Base-by-base conservation (phyloP, 2,113 vertebrate genomes). In the Megaleporinus macrocephalus region DNA sequence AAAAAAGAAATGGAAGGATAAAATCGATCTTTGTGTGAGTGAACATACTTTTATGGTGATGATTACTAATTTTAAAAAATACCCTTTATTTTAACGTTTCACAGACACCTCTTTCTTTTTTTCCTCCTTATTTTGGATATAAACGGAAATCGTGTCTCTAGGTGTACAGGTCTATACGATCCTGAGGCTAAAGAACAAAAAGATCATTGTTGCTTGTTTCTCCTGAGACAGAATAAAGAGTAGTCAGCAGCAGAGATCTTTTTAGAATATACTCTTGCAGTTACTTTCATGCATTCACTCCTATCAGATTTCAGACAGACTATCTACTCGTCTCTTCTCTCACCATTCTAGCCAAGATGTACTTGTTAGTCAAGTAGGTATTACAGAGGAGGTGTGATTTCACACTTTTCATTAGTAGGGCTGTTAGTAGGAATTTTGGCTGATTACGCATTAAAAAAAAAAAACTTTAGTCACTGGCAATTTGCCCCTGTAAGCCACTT, bases 91-190 rank as follows among this genome's bases (percentile, higher is more conserved):
- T 86, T 78, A 86, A 81, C 4, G 65, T 78, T 69, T 80, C 81
- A 80, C 79, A 77, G 61, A 63, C 73, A 44, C 55, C 61, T 80
- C 36, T 83, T 84, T 73, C 83, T 69, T 76, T 69, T 76, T 81
- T 69, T 78, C 49, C 73, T 78, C n/a, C 24, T 78, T 68, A 18
- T 82, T 49, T 82, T 83, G 61, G 75, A 47, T 82, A 76, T 74
- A 65, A 74, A n/a, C 73, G 71, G 78, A 87, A 88, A 83, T 72
- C 84, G 85, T 79, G 86, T 68, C 78, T 80, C 61, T 72, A 77
- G 73, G 47, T 69, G 62, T 78, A 65, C 55, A 57, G 41, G 27
- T 26, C 76, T 72, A 73, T 61, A 49, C 5, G 59, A 62, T 63
- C 75, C 80, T 71, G 84, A 82, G 76, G 66, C 66, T 70, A 11